Conservation (phyloP, 2,888 invertebrate genomes). For the Polydrusus cervinus region DNA sequence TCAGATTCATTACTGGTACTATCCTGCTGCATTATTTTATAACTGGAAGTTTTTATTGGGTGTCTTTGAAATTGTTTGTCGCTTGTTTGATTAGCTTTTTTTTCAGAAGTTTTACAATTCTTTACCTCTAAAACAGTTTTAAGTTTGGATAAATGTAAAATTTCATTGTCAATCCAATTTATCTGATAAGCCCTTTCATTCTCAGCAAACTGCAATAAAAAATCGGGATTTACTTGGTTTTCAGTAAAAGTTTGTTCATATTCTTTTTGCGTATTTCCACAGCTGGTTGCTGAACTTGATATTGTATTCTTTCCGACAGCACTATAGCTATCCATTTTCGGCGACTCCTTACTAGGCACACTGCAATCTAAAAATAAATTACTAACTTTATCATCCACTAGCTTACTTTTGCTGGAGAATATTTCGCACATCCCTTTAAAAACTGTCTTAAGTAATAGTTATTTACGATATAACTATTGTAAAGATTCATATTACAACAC, state of each 20-base stretch:
- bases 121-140: constrained; percentile 69
- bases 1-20: constrained; percentile 36
- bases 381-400: neutral
- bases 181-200: constrained; percentile 74
- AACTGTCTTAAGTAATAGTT: too few relatives aligned
- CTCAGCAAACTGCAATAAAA: constrained; percentile 69
- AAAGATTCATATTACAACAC: too few relatives aligned
- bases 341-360: neutral
- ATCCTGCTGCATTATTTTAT: constrained; percentile 65
- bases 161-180: constrained; percentile 76
- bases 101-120: neutral
- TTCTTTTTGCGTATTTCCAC: neutral
- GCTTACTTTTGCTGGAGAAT: too few relatives aligned
- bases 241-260: neutral
- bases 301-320: neutral
- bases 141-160: constrained; percentile 74
- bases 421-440: too few relatives aligned
- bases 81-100: constrained; percentile 1
- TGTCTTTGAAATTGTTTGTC: neutral
- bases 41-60: constrained; percentile 26
- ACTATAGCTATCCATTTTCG: neutral
- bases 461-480: too few relatives aligned
- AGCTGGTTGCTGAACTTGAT: neutral
- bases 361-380: neutral
- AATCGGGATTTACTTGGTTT: constrained; percentile 58